Conservation (phyloP, 2,888 invertebrate species). For the Drosophila anomelani region DNA sequence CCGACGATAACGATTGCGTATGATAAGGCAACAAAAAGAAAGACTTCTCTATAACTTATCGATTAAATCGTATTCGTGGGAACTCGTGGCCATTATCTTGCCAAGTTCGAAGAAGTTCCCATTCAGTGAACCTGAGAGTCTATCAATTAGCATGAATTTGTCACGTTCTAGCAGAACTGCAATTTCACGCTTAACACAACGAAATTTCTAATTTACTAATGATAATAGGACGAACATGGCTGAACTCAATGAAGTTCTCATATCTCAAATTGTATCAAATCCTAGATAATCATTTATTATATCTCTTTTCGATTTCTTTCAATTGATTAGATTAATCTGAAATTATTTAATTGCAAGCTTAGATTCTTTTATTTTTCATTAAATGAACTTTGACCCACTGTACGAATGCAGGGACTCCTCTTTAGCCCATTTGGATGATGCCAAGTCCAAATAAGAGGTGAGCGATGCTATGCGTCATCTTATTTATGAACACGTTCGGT, state of each 20-base stretch:
- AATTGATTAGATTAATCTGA: not conserved
- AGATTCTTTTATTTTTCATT: not conserved
- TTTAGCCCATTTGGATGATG: conserved; percentile 24
- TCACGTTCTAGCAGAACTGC: conserved; percentile 2
- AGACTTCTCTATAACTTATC: conserved; percentile 25
- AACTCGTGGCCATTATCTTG: conserved; percentile 14
- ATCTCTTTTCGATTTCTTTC: too few relatives aligned
- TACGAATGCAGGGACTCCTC: conserved; percentile 32
- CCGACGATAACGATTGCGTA: conserved; percentile 9
- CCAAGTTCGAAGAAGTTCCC: conserved; percentile 29
- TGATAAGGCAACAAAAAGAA: conserved; percentile 1
- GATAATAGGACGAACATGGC: too few relatives aligned
- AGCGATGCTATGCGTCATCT: conserved; percentile 30
- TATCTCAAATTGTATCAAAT: too few relatives aligned
- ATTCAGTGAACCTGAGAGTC: conserved; percentile 21
- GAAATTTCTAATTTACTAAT: not conserved
- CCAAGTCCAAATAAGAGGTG: conserved; percentile 24
- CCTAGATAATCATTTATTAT: too few relatives aligned
- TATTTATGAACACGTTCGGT: conserved; percentile 14
- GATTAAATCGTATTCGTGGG: conserved; percentile 9
- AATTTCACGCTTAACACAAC: conserved; percentile 2
- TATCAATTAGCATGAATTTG: conserved; percentile 27
- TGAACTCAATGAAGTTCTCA: too few relatives aligned
- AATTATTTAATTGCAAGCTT: not conserved
- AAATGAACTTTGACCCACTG: conserved; percentile 10